Evolutionary conservation across 2,797 vertebrate genomes (phyloP), one percentile per base, ranked within the genome.

Genomic region (Microchirus variegatus): DNA sequence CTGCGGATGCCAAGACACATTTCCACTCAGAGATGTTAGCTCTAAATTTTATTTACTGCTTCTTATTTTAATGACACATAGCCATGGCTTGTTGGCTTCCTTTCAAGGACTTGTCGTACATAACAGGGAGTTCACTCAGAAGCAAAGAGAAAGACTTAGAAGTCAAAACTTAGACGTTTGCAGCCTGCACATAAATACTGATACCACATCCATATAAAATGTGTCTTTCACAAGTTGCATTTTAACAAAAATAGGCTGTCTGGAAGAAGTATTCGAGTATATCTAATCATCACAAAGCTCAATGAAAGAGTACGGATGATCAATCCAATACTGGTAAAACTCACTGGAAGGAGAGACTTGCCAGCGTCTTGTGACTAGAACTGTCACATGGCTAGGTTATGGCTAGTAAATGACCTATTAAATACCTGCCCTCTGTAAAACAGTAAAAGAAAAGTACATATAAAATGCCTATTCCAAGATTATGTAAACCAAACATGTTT

Each of bases 11-110:
- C 80, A 86, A 77, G 73, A 70, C 53, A 74, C 52, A 85, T 78
- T 84, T 58, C 65, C 46, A 52, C 53, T 75, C 50, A 37, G 49
- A 76, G 70, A 71, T 68, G 67, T 77, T 60, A 76, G 69, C 62
- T 54, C 26, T 71, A 78, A 85, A 83, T 81, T 61, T 63, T 80
- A 80, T 77, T 79, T 70, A 63, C 37, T 52, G 68, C 59, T 75
- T 73, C 57, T 75, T 87, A 71, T 74, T 85, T 45, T 71, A 57
- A 76, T 79, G 70, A 70, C 55, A 59, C 65, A 75, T 52, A 52
- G 31, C 43, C 57, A 37, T 70, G 64, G 26, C 61, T 70, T 64
- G 63, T 57, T 75, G 61, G 69, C 67, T 60, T 70, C 22, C 57
- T 79, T 81, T 81, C 49, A 69, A 66, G 65, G 72, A 80, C 40